phyloP scores from a whole-genome alignment of 2,113 vertebrate genomes.

The Scatophagus argus region DNA sequence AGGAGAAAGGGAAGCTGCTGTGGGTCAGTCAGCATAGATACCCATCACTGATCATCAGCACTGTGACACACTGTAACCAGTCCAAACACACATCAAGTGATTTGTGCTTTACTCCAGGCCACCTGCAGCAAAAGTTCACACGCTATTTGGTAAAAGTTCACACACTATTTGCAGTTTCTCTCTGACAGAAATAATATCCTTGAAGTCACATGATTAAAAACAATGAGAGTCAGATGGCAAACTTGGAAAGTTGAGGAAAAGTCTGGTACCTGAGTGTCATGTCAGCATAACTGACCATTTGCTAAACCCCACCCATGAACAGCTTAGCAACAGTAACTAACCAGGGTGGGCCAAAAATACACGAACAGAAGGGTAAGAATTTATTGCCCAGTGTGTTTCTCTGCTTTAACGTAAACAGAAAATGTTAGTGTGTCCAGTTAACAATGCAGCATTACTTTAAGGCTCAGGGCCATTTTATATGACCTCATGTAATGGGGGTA shows the following conservation, averaged over 20 bases:
- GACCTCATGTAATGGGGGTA: background rate
- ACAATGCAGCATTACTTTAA: background rate
- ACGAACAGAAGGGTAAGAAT: background rate
- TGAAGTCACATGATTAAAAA: background rate
- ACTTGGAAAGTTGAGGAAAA: background rate
- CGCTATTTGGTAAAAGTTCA: constrained; percentile 42
- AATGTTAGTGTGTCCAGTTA: background rate
- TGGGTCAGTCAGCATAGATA: constrained; percentile 24
- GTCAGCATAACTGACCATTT: background rate
- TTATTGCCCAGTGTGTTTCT: background rate
- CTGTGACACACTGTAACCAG: constrained; percentile 10
- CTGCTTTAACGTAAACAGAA: background rate
- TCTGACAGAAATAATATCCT: background rate
- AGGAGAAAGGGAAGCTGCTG: constrained; percentile 50
- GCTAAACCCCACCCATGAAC: too few species aligned
- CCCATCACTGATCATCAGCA: constrained; percentile 14
- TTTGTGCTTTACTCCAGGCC: constrained; percentile 12
- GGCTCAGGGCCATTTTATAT: background rate
- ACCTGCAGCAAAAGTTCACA: constrained; percentile 36
- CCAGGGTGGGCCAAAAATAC: too few species aligned
- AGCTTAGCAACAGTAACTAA: background rate
- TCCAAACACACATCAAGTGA: constrained; percentile 9
- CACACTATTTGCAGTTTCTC: constrained; percentile 14
- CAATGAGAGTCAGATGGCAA: constrained; percentile 7
- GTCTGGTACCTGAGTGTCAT: background rate